Evolutionary conservation across 1,140 invertebrate species (phyloP), one percentile per base, ranked within the genome.

Genomic region (Halictus rubicundus): DNA sequence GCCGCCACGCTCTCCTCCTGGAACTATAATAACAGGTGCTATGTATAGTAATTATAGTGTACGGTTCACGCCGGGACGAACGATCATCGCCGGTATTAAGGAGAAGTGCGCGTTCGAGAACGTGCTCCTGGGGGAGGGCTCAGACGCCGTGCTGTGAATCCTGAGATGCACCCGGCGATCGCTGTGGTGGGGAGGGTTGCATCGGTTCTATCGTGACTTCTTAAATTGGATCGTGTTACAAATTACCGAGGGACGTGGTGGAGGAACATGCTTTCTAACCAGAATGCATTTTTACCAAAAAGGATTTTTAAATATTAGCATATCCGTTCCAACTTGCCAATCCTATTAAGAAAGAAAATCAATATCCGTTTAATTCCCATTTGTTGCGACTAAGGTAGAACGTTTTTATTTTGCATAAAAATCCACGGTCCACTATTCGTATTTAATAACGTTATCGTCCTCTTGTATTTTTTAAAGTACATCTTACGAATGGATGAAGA

Each of bases 21-120:
- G 27, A 83, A 72, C 68, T 77, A 65, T 86, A 87, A 83, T 86
- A 79, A 86, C 84, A 75, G 77, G 84, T 86, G 81, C 72, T 52
- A 63, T 52, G 54, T 65, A 49, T 71, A 80, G 70, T 86, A 82
- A 86, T 85, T 80, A 85, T 68, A 79, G 68, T 61, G 64, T 68
- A 60, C 57, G 46, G 27, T 68, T 69, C 73, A 52, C 54, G 14
- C 14, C 54, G 32, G 19, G 52, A 39, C 39, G 25, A 2, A 4
- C 60, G 49, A 66, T 65, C n/a, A 37, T 73, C 70, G 60, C 25
- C 14, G 39, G 32, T 23, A 37, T 68, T 49, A 64, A 66, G 57
- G 21, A 60, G 27, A 14, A 37, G 39, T 37, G 0, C 1, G 27
- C 5, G 21, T 25, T 52, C 10, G 52, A 21, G 23, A 16, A 60